Evolutionary conservation across 2,113 vertebrate species (phyloP).

Genomic region (Zapus hudsonius): DNA sequence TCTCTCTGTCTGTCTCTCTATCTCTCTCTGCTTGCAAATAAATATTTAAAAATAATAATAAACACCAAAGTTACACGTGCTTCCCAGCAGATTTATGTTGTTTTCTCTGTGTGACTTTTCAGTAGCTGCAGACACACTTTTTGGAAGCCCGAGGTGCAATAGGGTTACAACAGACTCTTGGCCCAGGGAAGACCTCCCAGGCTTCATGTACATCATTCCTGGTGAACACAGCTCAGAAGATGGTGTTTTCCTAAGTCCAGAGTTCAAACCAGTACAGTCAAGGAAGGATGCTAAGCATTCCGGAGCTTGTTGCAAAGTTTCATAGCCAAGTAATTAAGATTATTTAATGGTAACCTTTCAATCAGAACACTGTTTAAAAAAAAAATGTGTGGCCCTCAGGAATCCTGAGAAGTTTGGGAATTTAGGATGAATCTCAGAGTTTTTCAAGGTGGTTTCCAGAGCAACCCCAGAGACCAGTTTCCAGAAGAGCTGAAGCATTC

Average conservation of each 20-base stretch:
- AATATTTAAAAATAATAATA: no score
- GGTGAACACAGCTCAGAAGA: neutral
- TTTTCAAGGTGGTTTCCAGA: conserved; percentile 73
- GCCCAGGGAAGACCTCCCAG: neutral
- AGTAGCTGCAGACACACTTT: neutral
- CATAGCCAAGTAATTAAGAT: neutral
- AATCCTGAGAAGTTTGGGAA: conserved; percentile 34
- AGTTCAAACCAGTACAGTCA: no score
- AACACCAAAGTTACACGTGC: neutral
- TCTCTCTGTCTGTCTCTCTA: no score
- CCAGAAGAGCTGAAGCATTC: conserved; percentile 52
- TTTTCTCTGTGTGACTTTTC: neutral
- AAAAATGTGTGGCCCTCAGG: neutral
- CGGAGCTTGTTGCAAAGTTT: neutral
- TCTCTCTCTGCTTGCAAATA: no score
- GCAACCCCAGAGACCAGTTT: conserved; percentile 58
- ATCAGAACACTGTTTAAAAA: neutral
- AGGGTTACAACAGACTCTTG: neutral
- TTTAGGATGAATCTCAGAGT: neutral
- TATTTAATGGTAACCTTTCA: neutral
- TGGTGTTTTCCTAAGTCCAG: neutral
- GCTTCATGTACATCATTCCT: neutral
- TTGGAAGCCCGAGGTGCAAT: neutral
- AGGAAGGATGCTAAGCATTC: neutral
- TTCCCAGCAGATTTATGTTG: neutral